Evolutionary conservation across 53 echinoderm and acorn worm species (phyloP).

Genomic region (Actinopyga echinites): DNA sequence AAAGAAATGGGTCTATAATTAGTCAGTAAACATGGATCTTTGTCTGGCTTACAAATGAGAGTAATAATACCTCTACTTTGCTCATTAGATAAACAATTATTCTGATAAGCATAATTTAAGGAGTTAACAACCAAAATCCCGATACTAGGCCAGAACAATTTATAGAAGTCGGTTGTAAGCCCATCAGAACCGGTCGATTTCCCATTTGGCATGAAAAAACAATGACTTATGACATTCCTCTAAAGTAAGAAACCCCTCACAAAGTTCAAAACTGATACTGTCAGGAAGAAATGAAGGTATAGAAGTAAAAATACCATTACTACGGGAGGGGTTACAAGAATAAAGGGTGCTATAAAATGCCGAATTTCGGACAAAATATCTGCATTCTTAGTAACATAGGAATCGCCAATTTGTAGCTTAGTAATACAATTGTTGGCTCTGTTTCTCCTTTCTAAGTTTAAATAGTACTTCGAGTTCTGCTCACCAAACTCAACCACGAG

Average conservation of each 20-base stretch:
- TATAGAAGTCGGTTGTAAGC: conserved; percentile 60
- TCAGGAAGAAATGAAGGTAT: conserved; percentile 16
- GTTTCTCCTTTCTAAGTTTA: conserved; percentile 58
- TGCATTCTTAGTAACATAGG: conserved; percentile 25
- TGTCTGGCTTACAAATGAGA: conserved; percentile 58
- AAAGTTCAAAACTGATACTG: neutral
- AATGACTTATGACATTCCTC: conserved; percentile 40
- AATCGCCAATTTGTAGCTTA: conserved; percentile 43
- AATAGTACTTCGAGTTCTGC: conserved; percentile 55
- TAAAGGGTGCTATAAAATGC: conserved; percentile 16
- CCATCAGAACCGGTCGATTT: conserved; percentile 68
- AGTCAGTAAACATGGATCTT: conserved; percentile 33
- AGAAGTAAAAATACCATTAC: neutral
- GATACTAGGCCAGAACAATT: conserved; percentile 51
- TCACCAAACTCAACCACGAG: conserved; percentile 55
- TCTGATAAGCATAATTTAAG: conserved; percentile 50
- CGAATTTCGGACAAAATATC: conserved; percentile 50
- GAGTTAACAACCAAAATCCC: conserved; percentile 33
- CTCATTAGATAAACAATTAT: conserved; percentile 29
- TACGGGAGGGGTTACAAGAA: neutral
- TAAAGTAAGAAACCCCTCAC: conserved; percentile 37
- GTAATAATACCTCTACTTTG: conserved; percentile 59
- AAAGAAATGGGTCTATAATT: conserved; percentile 66
- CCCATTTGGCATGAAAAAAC: conserved; percentile 51
- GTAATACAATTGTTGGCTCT: conserved; percentile 41